Percentiles rank a stretch among this genome's conserved stretches.
These are phyloP conservation scores for Drosophila neotestacea DNA, from an alignment of 2,888 invertebrate species.

Conservation along the genomic window DNA sequence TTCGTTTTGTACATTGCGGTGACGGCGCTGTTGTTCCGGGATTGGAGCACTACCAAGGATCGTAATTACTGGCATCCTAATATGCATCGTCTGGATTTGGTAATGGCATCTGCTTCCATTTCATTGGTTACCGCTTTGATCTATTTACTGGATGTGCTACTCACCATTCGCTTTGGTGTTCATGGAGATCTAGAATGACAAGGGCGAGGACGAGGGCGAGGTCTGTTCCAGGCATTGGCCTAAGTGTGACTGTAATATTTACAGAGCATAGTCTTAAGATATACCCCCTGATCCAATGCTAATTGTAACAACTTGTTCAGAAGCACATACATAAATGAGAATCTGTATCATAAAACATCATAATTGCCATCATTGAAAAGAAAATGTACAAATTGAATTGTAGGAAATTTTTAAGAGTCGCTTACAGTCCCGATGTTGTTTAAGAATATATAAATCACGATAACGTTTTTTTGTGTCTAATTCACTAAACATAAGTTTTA, in stretches of 20 bases:
- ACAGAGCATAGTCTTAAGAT: slow-evolving; percentile 63
- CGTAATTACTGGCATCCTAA: slow-evolving; percentile 85
- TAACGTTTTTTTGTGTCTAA: slow-evolving; percentile 54
- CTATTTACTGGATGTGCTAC: slow-evolving; percentile 82
- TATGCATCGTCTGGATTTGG: slow-evolving; percentile 84
- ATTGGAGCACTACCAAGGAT: slow-evolving; percentile 84
- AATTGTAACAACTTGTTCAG: slow-evolving; percentile 57
- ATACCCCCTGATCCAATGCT: slow-evolving; percentile 33
- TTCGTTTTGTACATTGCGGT: slow-evolving; percentile 82
- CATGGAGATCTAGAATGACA: slow-evolving; percentile 83
- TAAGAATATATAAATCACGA: slow-evolving; percentile 45
- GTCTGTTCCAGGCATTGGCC: slow-evolving; percentile 24
- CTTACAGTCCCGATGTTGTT: slow-evolving; percentile 32
- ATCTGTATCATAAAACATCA: slow-evolving; percentile 49
- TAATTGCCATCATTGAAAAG: slow-evolving; percentile 70
- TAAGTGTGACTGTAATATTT: slow-evolving; percentile 70
- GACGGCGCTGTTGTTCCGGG: slow-evolving; percentile 82
- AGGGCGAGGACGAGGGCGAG: slow-evolving; percentile 1
- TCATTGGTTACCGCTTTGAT: slow-evolving; percentile 80
- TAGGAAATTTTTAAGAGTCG: slow-evolving; percentile 40
- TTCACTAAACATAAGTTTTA: slow-evolving; percentile 63
- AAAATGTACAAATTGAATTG: slow-evolving; percentile 67
- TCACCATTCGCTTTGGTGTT: slow-evolving; percentile 83
- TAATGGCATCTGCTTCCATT: slow-evolving; percentile 83
- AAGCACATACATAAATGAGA: slow-evolving; percentile 32